Evolutionary conservation across 2,113 vertebrate genomes (phyloP).

Genomic region (Thamnaconus septentrionalis): DNA sequence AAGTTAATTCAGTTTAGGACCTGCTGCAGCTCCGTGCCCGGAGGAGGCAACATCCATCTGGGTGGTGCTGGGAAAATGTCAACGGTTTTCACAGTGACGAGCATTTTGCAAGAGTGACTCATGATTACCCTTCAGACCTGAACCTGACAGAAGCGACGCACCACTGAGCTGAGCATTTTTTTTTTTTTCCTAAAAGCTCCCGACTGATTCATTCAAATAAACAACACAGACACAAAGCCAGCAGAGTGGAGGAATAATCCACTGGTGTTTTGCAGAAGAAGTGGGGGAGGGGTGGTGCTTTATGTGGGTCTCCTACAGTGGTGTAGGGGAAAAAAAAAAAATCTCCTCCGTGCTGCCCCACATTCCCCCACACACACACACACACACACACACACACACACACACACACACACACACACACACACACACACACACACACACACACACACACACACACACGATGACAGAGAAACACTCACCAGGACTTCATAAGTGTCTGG

Average conservation of each 20-base stretch:
- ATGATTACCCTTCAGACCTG: no score
- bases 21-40: conserved; percentile 38
- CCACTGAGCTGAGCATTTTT: no score
- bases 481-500: conserved; percentile 23
- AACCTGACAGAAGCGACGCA: no score
- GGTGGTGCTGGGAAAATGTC: conserved; percentile 14
- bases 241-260: conserved; percentile 32
- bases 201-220: no score
- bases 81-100: neutral
- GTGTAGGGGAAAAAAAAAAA: conserved; percentile 1
- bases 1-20: no score
- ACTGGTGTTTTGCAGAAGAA: conserved; percentile 15
- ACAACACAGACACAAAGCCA: conserved; percentile 30
- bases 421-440: no score
- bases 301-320: conserved; percentile 29
- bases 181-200: no score
- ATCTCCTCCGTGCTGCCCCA: conserved; percentile 32
- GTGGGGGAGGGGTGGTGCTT: conserved; percentile 21
- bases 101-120: no score
- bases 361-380: conserved; percentile 46
- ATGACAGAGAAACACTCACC: conserved; percentile 35
- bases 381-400: no score
- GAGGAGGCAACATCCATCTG: conserved; percentile 32
- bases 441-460: no score
- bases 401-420: no score